These are phyloP conservation scores for Andrena hattorfiana DNA, from an alignment of 2,888 invertebrate species.

Conservation along the genomic window DNA sequence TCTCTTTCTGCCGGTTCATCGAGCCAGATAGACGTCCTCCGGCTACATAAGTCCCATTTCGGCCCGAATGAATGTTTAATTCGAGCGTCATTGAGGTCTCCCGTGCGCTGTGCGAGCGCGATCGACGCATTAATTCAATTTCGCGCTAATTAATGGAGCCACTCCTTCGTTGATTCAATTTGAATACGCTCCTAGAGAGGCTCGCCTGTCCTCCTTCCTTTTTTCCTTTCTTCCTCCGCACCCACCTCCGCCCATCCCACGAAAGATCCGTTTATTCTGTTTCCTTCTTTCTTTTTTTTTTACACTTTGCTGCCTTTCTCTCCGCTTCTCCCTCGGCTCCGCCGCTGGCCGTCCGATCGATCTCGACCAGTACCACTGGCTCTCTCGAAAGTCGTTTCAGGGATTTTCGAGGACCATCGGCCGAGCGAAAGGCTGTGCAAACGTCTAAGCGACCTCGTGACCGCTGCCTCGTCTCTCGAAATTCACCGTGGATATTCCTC, in stretches of 20 bases:
- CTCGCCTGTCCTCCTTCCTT: conserved; percentile 12
- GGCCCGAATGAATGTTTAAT: conserved; percentile 77
- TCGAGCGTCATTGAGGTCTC: conserved; percentile 66
- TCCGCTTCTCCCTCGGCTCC: conserved; percentile 15
- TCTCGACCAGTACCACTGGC: conserved; percentile 11
- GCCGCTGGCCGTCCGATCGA: conserved; percentile 46
- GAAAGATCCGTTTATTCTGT: conserved; percentile 11
- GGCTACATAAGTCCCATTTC: conserved; percentile 74
- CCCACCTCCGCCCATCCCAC: not conserved
- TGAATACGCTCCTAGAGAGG: conserved; percentile 46
- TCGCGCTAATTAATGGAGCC: conserved; percentile 74
- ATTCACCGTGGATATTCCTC: conserved; percentile 8
- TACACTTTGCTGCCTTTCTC: not conserved
- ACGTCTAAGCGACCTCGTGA: conserved; percentile 49
- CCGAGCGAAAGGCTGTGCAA: conserved; percentile 39
- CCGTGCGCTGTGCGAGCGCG: conserved; percentile 45
- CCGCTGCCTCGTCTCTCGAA: not conserved
- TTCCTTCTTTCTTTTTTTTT: conserved; percentile 8
- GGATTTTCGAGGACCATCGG: conserved; percentile 58
- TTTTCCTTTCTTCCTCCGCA: not conserved
- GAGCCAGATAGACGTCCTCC: conserved; percentile 53
- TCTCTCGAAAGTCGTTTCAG: conserved; percentile 62
- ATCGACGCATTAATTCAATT: conserved; percentile 76
- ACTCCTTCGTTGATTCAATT: conserved; percentile 60
- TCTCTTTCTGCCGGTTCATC: conserved; percentile 48